Conservation (phyloP, 2,797 vertebrate genomes). For the Bradypodion ventrale region DNA sequence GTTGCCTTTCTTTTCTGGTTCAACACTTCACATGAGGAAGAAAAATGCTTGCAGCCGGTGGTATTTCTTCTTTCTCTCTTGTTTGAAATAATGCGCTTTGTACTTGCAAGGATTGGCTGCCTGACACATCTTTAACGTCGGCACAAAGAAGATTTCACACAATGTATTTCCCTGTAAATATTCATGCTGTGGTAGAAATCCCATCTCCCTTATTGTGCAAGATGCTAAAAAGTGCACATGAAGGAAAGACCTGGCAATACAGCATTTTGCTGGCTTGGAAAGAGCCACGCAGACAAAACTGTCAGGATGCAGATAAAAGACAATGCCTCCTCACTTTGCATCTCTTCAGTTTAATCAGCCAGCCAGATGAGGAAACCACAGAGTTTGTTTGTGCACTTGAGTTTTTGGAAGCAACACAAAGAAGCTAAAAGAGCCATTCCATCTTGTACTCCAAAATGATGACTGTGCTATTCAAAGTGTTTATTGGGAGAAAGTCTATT, state of each 20-base stretch:
- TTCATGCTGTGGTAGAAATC: constrained; percentile 50
- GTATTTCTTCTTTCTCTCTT: constrained; percentile 43
- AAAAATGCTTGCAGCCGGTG: constrained; percentile 28
- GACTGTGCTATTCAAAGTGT: constrained; percentile 24
- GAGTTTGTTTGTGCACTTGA: neutral
- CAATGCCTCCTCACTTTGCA: neutral
- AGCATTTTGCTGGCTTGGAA: constrained; percentile 37
- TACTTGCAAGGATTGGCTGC: constrained; percentile 28
- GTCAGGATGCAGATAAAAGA: constrained; percentile 42
- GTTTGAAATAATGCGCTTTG: constrained; percentile 7
- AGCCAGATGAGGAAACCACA: constrained; percentile 43
- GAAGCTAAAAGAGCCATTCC: constrained; percentile 30
- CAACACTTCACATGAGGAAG: neutral
- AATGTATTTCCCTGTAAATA: constrained; percentile 45
- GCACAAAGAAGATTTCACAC: constrained; percentile 29
- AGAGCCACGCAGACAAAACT: constrained; percentile 34
- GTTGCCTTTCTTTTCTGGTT: neutral
- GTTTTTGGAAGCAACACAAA: constrained; percentile 37
- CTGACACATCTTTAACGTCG: neutral
- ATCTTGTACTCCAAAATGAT: neutral
- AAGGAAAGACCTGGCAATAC: constrained; percentile 44
- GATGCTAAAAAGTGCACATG: constrained; percentile 50
- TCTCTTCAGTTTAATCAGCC: constrained; percentile 41
- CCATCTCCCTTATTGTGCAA: constrained; percentile 45
- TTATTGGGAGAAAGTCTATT: constrained; percentile 19